Evolutionary conservation across 2,113 vertebrate genomes (phyloP), one percentile per base, ranked within the genome.

Genomic region (Aleadryas rufinucha): DNA sequence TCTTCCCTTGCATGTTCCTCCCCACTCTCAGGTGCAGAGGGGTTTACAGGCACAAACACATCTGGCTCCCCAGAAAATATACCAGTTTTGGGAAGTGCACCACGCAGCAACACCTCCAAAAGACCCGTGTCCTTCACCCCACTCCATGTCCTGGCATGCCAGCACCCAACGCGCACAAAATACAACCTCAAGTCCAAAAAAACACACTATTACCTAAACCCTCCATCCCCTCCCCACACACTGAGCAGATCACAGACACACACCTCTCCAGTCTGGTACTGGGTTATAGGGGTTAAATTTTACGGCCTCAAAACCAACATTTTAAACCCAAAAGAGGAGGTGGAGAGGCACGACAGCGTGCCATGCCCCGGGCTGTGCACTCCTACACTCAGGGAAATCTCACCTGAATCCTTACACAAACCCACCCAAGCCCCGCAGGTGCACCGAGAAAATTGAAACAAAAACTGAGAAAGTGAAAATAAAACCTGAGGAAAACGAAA

Each of bases 341-440:
- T 0, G 1, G 35, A 72, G 35, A 50, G 52, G 14, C 2, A 0
- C 7, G 27, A 87, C 14, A 49, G 20, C 0, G 0, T 17, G n/a
- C 41, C 45, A 19, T 13, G 13, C 61, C 22, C 42, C 27, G 37
- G 18, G 63, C 57, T 4, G 1, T 3, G 9, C 0, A 0, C 37
- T 61, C 53, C 66, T 57, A 7, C 12, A 54, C 31, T 49, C 0
- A 0, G 17, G 31, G n/a, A 81, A 68, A 68, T 47, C 59, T 88
- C 75, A 66, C 71, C 54, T 50, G 6, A 65, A 52, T 83, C 54
- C 28, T 47, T 15, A 20, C 1, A 61, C 3, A 88, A 86, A 85
- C 20, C 33, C 80, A 61, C 47, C 63, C 47, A 23, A 81, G 63
- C 21, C 61, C 59, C 9, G 1, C 69, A 23, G 44, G 20, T 6